These are phyloP conservation scores for Eristalis arbustorum DNA, from an alignment of 2,888 invertebrate genomes.

Conservation along the genomic window DNA sequence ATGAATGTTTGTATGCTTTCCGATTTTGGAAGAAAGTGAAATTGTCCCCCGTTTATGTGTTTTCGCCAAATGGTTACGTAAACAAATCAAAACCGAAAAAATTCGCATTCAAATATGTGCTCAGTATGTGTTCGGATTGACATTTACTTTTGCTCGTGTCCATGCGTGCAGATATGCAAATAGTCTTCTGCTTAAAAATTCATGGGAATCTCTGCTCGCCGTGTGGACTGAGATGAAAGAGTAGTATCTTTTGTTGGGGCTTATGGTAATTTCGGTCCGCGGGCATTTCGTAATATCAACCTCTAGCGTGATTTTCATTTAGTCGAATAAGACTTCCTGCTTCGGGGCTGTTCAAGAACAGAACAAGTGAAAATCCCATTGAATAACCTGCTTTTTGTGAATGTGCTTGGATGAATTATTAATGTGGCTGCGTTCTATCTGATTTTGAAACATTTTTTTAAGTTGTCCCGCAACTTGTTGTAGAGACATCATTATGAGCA, in stretches of 20 bases:
- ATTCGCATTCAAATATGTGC: neutral
- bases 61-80: conserved; percentile 35
- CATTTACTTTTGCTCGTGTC: neutral
- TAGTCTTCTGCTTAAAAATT: conserved; percentile 4
- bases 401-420: neutral
- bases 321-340: conserved; percentile 35
- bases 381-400: conserved; percentile 21
- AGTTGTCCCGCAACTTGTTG: neutral
- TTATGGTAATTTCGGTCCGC: conserved; percentile 21
- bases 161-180: conserved; percentile 16
- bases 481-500: neutral
- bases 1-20: neutral
- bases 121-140: neutral
- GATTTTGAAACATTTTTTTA: neutral
- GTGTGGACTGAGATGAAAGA: neutral
- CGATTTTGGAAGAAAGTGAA: conserved; percentile 43
- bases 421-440: neutral
- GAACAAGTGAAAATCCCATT: conserved; percentile 22
- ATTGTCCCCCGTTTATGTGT: neutral
- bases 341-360: conserved; percentile 5
- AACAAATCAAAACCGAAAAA: conserved; percentile 17
- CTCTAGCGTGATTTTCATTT: conserved; percentile 9
- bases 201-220: neutral
- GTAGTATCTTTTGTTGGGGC: conserved; percentile 4
- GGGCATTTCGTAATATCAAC: conserved; percentile 18